Percentiles rank a stretch among this genome's conserved stretches.
These are phyloP conservation scores for Portevinia maculata DNA, from an alignment of 2,888 invertebrate species.

Conservation along the genomic window DNA sequence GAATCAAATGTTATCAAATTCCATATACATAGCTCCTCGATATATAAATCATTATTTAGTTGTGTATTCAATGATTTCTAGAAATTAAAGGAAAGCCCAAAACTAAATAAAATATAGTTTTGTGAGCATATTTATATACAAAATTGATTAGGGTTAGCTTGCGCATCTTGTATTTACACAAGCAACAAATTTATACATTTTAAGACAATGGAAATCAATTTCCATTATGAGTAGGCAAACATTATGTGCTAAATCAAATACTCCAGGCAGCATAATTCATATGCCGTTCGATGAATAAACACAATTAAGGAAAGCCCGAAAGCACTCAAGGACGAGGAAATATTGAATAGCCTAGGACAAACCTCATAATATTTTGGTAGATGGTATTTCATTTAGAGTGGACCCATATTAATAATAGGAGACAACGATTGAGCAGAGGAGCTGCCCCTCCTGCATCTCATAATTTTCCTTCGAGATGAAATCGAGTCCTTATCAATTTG, in stretches of 20 bases:
- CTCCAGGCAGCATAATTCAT: conserved; percentile 24
- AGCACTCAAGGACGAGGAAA: background rate
- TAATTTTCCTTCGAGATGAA: conserved; percentile 43
- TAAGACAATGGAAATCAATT: conserved; percentile 42
- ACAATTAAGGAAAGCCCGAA: conserved; percentile 23
- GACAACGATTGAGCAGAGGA: conserved; percentile 17
- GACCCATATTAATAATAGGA: background rate
- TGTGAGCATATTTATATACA: conserved; percentile 27
- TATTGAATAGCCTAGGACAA: conserved; percentile 22
- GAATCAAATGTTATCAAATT: too few relatives aligned
- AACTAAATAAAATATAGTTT: background rate
- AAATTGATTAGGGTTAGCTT: conserved; percentile 32
- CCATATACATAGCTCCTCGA: background rate
- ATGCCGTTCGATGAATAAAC: conserved; percentile 28
- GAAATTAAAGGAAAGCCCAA: background rate
- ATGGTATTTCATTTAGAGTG: background rate
- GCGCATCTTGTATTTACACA: conserved; percentile 14
- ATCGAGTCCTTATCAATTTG: conserved; percentile 41
- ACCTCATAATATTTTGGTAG: conserved; percentile 30
- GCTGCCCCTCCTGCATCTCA: conserved; percentile 22
- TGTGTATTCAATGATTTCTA: background rate
- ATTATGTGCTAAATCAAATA: conserved; percentile 44
- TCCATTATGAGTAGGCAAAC: conserved; percentile 32
- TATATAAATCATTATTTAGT: background rate
- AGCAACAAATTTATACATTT: conserved; percentile 32